Percentiles rank a stretch among this genome's conserved stretches.
Evolutionary conservation across 2,888 invertebrate genomes (phyloP).

Genomic region (Amphipoea lucens): DNA sequence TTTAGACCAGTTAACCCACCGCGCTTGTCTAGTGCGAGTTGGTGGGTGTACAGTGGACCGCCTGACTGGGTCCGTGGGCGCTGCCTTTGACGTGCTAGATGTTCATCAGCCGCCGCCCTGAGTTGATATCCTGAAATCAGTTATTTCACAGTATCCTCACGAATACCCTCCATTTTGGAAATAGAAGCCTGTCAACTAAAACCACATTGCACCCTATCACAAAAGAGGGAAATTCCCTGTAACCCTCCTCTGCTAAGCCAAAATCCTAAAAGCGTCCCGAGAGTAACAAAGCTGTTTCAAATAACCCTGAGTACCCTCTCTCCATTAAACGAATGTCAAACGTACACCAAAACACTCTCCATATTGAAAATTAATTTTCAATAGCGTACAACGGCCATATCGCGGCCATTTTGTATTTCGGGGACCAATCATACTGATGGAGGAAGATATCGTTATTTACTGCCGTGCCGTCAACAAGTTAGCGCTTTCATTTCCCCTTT

Average conservation of each 20-base stretch:
- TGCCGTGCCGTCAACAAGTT: slow-evolving; percentile 20
- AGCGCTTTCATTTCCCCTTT: slow-evolving; percentile 50
- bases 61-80: too few species aligned
- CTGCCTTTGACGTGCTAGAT: too few species aligned
- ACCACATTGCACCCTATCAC: neutral
- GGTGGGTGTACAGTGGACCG: too few species aligned
- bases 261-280: neutral
- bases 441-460: slow-evolving; percentile 51
- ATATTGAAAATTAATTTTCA: slow-evolving; percentile 58
- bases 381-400: slow-evolving; percentile 10
- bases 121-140: too few species aligned
- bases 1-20: too few species aligned
- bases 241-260: too few species aligned
- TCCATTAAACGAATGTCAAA: slow-evolving; percentile 34
- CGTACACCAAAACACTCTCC: slow-evolving; percentile 34
- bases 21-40: too few species aligned
- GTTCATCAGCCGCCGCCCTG: too few species aligned
- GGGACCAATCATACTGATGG: slow-evolving; percentile 53
- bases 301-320: neutral
- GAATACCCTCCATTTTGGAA: neutral
- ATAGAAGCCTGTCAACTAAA: neutral
- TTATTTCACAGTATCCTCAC: neutral
- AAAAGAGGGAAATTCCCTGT: neutral
- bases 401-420: slow-evolving; percentile 33
- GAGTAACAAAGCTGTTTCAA: neutral